These are phyloP conservation scores for Ariolimax columbianus DNA, from an alignment of 2,888 invertebrate genomes.

Conservation along the genomic window DNA sequence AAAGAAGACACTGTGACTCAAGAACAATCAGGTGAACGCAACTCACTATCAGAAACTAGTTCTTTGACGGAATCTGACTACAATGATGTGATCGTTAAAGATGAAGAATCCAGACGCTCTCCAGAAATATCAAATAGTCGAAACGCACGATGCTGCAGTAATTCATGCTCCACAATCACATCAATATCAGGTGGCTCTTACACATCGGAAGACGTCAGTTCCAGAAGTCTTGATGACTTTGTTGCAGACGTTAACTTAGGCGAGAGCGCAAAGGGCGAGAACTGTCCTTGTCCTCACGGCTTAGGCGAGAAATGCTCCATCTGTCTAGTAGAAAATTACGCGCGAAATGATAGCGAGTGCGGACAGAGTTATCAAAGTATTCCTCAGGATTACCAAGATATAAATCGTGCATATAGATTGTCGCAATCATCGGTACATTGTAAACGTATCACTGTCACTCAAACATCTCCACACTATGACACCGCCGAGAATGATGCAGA, in stretches of 20 bases:
- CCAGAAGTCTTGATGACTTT: constrained; percentile 21
- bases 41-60: constrained; percentile 37
- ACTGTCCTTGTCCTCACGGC: neutral
- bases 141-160: neutral
- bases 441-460: neutral
- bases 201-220: constrained; percentile 15
- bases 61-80: constrained; percentile 39
- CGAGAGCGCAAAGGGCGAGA: neutral
- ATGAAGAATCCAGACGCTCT: neutral
- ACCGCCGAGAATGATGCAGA: neutral
- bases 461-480: neutral
- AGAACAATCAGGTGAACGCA: neutral
- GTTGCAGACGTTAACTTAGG: neutral
- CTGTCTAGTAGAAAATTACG: neutral
- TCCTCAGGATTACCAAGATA: neutral
- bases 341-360: neutral
- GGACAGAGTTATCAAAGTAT: neutral
- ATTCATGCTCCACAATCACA: neutral
- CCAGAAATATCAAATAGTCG: neutral
- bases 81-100: neutral
- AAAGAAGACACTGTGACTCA: neutral
- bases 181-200: constrained; percentile 8
- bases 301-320: neutral
- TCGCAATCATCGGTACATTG: neutral
- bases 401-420: neutral